Conservation (phyloP, 2,888 invertebrate species). For the Tricholauxania praeusta region DNA sequence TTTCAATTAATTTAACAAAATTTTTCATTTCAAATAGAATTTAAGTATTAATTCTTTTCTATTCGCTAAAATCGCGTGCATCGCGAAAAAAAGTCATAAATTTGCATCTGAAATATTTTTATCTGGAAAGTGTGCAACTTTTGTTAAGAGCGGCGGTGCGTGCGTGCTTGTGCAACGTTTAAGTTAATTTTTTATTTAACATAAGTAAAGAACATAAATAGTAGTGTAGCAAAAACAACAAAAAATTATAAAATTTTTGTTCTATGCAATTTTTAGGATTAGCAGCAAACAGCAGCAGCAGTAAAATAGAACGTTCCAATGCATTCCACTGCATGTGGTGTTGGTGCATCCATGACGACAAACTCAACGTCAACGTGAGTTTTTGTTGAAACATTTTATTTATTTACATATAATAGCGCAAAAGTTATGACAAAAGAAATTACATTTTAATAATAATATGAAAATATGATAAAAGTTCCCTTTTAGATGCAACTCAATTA, state of each 20-base stretch:
- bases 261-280: neutral
- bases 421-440: too few species aligned
- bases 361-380: constrained; percentile 53
- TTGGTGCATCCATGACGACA: constrained; percentile 57
- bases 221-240: constrained; percentile 35
- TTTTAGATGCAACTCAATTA: too few species aligned
- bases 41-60: neutral
- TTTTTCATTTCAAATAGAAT: too few species aligned
- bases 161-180: constrained; percentile 30
- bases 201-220: neutral
- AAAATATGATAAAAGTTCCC: too few species aligned
- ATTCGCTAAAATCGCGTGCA: constrained; percentile 23
- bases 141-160: constrained; percentile 14
- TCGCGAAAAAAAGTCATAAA: neutral
- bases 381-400: neutral
- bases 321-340: constrained; percentile 64
- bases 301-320: constrained; percentile 50
- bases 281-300: neutral
- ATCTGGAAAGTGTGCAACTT: neutral
- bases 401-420: too few species aligned
- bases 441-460: too few species aligned
- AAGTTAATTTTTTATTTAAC: constrained; percentile 15
- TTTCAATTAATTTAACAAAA: neutral
- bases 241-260: neutral
- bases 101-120: constrained; percentile 6